phyloP scores from a whole-genome alignment of 2,888 invertebrate genomes.

The Schrankia costaestrigalis region DNA sequence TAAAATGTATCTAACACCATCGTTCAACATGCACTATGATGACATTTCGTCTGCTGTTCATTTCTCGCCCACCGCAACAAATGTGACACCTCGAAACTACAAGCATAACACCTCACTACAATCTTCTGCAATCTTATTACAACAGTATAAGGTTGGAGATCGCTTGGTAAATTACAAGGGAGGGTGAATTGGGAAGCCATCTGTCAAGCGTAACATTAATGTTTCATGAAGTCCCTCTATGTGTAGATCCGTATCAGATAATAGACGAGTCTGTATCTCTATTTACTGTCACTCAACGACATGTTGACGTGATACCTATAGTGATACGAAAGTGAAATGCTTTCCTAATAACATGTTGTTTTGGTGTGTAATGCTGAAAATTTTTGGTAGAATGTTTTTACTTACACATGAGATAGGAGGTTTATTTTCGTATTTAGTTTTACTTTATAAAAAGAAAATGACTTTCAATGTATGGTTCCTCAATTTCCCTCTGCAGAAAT shows the following conservation, averaged over 20 bases:
- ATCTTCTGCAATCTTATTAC: constrained; percentile 6
- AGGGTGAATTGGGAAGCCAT: constrained; percentile 60
- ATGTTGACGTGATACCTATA: too few relatives aligned
- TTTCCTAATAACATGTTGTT: too few relatives aligned
- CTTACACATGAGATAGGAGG: too few relatives aligned
- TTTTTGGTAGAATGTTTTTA: too few relatives aligned
- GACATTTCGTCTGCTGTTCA: constrained; percentile 26
- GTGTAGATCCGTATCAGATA: constrained; percentile 75
- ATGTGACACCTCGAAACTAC: constrained; percentile 45
- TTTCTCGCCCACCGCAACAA: constrained; percentile 40
- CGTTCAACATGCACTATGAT: constrained; percentile 8
- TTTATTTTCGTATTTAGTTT: too few relatives aligned
- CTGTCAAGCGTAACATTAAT: constrained; percentile 71
- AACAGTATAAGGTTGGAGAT: constrained; percentile 25
- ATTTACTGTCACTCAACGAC: constrained; percentile 59
- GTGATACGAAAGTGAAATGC: too few relatives aligned
- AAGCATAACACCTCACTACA: constrained; percentile 3
- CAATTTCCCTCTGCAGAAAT: too few relatives aligned
- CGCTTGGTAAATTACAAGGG: constrained; percentile 11
- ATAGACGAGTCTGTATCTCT: constrained; percentile 69
- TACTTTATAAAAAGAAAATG: too few relatives aligned
- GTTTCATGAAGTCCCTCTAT: constrained; percentile 63
- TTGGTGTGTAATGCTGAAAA: background rate
- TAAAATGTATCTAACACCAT: too few relatives aligned
- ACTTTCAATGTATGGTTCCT: too few relatives aligned